These are phyloP conservation scores for Calephelis perditalis DNA, from an alignment of 2,888 invertebrate genomes.

Conservation along the genomic window DNA sequence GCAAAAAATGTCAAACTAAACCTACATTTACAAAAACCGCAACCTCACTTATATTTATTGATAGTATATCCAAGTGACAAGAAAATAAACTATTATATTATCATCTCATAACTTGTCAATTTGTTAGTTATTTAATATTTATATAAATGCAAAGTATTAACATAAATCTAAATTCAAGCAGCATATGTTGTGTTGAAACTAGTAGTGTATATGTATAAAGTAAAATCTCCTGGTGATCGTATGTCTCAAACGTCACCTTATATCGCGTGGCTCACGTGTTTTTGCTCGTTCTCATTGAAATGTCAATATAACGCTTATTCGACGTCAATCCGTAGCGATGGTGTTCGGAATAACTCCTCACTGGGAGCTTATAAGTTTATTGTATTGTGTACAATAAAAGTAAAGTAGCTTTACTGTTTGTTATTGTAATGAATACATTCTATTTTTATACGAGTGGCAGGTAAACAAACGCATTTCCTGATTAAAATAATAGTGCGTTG, in stretches of 20 bases:
- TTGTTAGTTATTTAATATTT: too few species aligned
- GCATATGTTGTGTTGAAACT: not conserved
- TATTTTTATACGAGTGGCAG: too few species aligned
- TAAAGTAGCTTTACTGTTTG: not conserved
- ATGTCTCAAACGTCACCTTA: constrained; percentile 16
- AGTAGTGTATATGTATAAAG: not conserved
- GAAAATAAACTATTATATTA: too few species aligned
- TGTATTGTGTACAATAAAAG: constrained; percentile 20
- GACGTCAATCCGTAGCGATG: constrained; percentile 30
- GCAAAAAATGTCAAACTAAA: too few species aligned
- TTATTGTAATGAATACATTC: not conserved
- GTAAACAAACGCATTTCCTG: too few species aligned
- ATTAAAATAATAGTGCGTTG: too few species aligned
- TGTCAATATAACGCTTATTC: constrained; percentile 34
- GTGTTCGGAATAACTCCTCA: constrained; percentile 26
- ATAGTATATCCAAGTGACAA: too few species aligned
- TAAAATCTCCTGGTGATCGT: constrained; percentile 2
- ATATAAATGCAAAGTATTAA: too few species aligned
- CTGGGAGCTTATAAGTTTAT: constrained; percentile 24
- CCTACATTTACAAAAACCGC: too few species aligned
- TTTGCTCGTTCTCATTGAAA: constrained; percentile 31
- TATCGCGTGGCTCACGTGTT: constrained; percentile 27
- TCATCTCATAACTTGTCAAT: too few species aligned
- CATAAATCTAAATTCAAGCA: too few species aligned
- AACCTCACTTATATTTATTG: too few species aligned